Evolutionary conservation across 2,888 invertebrate genomes (phyloP).

Genomic region (Microchrysa polita): DNA sequence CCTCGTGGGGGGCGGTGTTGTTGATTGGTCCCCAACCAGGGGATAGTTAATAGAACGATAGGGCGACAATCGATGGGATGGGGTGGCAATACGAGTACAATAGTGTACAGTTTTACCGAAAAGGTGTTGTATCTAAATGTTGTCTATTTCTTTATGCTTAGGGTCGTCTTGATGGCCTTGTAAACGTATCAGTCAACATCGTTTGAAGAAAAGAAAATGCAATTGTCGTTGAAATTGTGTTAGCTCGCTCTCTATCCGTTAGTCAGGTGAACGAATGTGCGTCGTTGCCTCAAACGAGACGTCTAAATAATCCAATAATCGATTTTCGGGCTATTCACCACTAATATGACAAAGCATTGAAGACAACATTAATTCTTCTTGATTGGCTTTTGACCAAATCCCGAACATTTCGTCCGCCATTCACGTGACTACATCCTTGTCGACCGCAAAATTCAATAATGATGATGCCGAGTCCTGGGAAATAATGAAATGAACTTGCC

Average conservation of each 20-base stretch:
- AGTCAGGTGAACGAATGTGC: background rate
- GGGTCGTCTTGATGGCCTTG: background rate
- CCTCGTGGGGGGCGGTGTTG: too few species aligned
- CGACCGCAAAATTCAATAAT: background rate
- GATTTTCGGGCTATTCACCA: constrained; percentile 6
- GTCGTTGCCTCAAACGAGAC: background rate
- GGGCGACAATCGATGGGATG: too few species aligned
- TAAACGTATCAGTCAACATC: too few species aligned
- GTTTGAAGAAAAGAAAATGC: background rate
- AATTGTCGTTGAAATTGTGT: background rate
- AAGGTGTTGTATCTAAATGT: background rate
- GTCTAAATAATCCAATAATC: constrained; percentile 13
- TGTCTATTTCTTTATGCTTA: background rate
- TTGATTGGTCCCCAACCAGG: too few species aligned
- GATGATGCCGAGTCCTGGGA: background rate
- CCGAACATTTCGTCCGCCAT: constrained; percentile 1
- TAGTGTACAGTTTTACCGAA: too few species aligned
- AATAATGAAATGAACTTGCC: background rate
- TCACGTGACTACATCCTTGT: background rate
- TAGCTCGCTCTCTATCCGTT: too few species aligned
- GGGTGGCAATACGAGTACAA: too few species aligned
- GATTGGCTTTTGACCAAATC: constrained; percentile 21
- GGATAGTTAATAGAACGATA: too few species aligned
- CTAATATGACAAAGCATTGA: constrained; percentile 13
- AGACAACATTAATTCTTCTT: constrained; percentile 3